phyloP scores from a whole-genome alignment of 2,113 vertebrate genomes.

The Poeciliopsis prolifica region DNA sequence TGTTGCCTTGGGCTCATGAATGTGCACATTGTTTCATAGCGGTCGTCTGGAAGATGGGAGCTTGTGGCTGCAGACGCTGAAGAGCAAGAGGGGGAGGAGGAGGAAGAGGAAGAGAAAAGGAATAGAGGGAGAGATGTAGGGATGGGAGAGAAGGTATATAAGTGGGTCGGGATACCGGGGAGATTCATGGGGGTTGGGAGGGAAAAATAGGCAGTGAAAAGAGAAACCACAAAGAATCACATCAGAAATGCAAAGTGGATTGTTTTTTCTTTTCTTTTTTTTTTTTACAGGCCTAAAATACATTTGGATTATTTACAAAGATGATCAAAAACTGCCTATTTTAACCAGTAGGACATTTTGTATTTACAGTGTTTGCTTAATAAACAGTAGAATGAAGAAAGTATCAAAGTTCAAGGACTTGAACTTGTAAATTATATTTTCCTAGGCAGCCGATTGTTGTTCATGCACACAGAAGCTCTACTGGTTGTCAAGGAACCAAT shows the following conservation, averaged over 20 bases:
- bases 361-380: neutral
- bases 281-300: neutral
- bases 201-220: slow-evolving; percentile 45
- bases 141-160: slow-evolving; percentile 37
- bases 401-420: slow-evolving; percentile 4
- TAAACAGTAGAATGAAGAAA: neutral
- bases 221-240: slow-evolving; percentile 35
- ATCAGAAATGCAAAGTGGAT: slow-evolving; percentile 13
- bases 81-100: slow-evolving; percentile 34
- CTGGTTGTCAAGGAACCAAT: slow-evolving; percentile 2
- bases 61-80: slow-evolving; percentile 44
- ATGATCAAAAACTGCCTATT: neutral
- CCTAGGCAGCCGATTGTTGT: slow-evolving; percentile 18
- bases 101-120: slow-evolving; percentile 33
- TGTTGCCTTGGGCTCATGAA: slow-evolving; percentile 62
- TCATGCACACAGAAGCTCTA: neutral
- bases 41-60: slow-evolving; percentile 72
- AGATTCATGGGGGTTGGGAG: slow-evolving; percentile 62
- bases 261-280: neutral
- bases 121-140: slow-evolving; percentile 26
- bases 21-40: slow-evolving; percentile 76
- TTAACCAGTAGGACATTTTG: no score
- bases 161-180: slow-evolving; percentile 62
- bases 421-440: neutral
- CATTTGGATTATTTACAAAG: neutral